phyloP scores from a whole-genome alignment of 2,888 invertebrate species.

The Drosophila diplacantha region DNA sequence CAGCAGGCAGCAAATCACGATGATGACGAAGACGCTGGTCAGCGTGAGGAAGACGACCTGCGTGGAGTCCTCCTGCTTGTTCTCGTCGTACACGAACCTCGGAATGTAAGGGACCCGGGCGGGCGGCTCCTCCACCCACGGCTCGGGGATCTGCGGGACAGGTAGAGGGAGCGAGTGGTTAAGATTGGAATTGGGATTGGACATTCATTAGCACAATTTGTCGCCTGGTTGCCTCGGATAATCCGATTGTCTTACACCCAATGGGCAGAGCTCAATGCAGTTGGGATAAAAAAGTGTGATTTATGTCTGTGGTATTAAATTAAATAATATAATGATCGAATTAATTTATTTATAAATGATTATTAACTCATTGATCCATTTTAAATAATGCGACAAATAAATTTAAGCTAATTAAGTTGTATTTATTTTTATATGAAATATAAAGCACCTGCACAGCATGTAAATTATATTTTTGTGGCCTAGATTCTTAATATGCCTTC shows the following conservation, averaged over 20 bases:
- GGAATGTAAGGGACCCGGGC: conserved; percentile 86
- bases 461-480: no score
- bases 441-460: no score
- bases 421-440: no score
- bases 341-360: background rate
- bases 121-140: conserved; percentile 91
- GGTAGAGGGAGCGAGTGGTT: conserved; percentile 5
- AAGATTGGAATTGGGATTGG: conserved; percentile 45
- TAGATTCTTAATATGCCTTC: no score
- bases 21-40: conserved; percentile 85
- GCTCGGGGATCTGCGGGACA: conserved; percentile 57
- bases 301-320: no score
- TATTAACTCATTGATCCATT: no score
- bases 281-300: background rate
- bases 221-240: conserved; percentile 27
- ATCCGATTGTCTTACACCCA: conserved; percentile 4
- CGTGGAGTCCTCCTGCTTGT: conserved; percentile 87
- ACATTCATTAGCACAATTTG: conserved; percentile 57
- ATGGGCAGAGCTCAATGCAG: conserved; percentile 3
- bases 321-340: no score
- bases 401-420: background rate
- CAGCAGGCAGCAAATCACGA: conserved; percentile 83
- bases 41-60: conserved; percentile 89
- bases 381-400: background rate
- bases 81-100: conserved; percentile 83